phyloP scores from a whole-genome alignment of 2,888 invertebrate genomes.

The Coelinius sp. region DNA sequence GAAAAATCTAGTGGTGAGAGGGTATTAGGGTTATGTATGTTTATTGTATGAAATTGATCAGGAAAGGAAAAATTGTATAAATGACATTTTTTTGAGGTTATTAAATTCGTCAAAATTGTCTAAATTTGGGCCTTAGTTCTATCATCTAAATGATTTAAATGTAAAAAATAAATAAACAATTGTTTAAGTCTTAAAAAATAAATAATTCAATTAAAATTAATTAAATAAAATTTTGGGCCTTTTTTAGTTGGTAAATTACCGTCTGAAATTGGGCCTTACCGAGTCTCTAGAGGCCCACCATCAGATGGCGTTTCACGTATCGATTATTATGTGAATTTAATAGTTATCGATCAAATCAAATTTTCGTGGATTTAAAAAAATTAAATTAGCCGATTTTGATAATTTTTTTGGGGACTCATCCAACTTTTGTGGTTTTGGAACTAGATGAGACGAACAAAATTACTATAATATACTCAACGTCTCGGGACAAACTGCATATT shows the following conservation, averaged over 20 bases:
- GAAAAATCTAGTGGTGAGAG: slow-evolving; percentile 55
- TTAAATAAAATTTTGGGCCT: too few species aligned
- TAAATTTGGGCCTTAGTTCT: too few species aligned
- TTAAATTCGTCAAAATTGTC: too few species aligned
- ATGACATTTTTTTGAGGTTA: too few species aligned
- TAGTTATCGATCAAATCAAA: not conserved
- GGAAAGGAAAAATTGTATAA: too few species aligned
- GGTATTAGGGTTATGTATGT: not conserved
- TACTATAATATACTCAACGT: slow-evolving; percentile 63
- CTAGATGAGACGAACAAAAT: slow-evolving; percentile 60
- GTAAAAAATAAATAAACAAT: not conserved
- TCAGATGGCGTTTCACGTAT: not conserved
- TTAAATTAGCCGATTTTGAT: not conserved
- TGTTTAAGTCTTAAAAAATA: too few species aligned
- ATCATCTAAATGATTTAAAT: not conserved
- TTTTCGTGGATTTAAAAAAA: not conserved
- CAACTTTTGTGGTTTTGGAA: not conserved
- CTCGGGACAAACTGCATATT: slow-evolving; percentile 62
- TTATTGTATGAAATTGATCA: too few species aligned
- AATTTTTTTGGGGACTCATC: not conserved
- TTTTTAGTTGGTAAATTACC: not conserved
- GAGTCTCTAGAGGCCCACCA: not conserved
- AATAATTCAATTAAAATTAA: too few species aligned
- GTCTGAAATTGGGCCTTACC: not conserved
- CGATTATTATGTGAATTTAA: not conserved